phyloP scores from a whole-genome alignment of 2,888 invertebrate genomes.

The Synanthedon tipuliformis region DNA sequence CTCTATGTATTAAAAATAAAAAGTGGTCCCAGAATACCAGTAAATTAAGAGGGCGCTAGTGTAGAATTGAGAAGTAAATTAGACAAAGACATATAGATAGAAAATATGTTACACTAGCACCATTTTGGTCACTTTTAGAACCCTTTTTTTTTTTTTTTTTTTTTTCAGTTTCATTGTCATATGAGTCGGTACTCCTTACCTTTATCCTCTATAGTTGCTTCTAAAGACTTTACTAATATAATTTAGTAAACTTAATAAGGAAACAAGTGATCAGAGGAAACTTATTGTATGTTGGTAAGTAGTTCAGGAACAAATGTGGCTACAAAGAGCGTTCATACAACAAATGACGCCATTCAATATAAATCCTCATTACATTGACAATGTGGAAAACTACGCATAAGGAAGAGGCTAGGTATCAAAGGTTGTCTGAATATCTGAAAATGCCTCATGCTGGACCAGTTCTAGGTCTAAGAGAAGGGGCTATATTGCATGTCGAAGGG shows the following conservation, averaged over 20 bases:
- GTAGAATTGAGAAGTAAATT: no score
- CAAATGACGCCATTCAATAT: slow-evolving; percentile 89
- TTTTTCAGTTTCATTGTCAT: no score
- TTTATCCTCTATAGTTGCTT: slow-evolving; percentile 35
- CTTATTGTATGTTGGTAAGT: slow-evolving; percentile 78
- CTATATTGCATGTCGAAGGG: slow-evolving; percentile 72
- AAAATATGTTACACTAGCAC: no score
- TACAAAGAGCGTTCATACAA: slow-evolving; percentile 82
- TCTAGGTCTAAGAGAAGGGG: slow-evolving; percentile 79
- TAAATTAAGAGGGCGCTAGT: no score
- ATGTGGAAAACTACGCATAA: slow-evolving; percentile 74
- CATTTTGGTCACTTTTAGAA: no score
- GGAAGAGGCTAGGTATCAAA: slow-evolving; percentile 83
- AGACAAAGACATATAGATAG: no score
- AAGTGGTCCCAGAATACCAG: no score
- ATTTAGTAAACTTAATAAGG: slow-evolving; percentile 73
- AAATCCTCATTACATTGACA: slow-evolving; percentile 85
- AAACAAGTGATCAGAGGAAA: slow-evolving; percentile 73
- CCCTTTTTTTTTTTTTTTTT: no score
- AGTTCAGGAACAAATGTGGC: slow-evolving; percentile 89
- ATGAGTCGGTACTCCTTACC: no score
- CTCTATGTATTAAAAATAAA: no score
- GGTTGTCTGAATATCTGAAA: slow-evolving; percentile 77
- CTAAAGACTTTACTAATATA: slow-evolving; percentile 76
- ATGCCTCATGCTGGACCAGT: slow-evolving; percentile 71